Conservation (phyloP, 2,797 vertebrate species). For the Tragelaphus eurycerus region DNA sequence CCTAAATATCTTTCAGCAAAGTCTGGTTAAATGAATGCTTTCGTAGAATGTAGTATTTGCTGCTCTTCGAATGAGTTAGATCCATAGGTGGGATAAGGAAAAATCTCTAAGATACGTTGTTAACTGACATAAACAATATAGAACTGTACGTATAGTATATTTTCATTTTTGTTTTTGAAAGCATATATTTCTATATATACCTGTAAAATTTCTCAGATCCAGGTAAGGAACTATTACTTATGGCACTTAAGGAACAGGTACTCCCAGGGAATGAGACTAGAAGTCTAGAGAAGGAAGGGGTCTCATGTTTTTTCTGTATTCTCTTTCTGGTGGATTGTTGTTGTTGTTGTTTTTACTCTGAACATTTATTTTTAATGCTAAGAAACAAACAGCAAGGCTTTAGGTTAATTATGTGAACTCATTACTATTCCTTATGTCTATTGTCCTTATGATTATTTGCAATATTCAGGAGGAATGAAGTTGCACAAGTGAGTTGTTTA, state of each 20-base stretch:
- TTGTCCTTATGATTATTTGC: not conserved
- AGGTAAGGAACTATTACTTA: not conserved
- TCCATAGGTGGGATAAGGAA: not conserved
- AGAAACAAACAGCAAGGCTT: not conserved
- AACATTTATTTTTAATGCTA: conserved; percentile 20
- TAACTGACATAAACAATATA: conserved; percentile 26
- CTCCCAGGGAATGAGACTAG: not conserved
- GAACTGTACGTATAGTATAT: not conserved
- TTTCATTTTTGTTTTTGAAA: conserved; percentile 35
- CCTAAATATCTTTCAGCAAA: not conserved
- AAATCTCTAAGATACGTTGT: not conserved
- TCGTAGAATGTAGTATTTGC: not conserved
- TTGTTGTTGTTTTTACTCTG: not conserved
- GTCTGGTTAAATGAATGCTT: not conserved
- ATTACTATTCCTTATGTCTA: not conserved
- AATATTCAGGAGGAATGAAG: not conserved
- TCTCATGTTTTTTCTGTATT: not conserved
- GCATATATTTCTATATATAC: not conserved
- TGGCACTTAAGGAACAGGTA: not conserved
- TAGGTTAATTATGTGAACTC: not conserved
- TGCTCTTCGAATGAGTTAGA: not conserved
- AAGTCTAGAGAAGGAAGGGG: not conserved
- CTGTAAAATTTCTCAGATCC: not conserved
- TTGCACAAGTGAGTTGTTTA: not conserved
- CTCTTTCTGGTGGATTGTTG: not conserved